Percentiles rank a stretch among this genome's conserved stretches.
phyloP scores from a whole-genome alignment of 2,888 invertebrate genomes.

The Chymomyza amoena region DNA sequence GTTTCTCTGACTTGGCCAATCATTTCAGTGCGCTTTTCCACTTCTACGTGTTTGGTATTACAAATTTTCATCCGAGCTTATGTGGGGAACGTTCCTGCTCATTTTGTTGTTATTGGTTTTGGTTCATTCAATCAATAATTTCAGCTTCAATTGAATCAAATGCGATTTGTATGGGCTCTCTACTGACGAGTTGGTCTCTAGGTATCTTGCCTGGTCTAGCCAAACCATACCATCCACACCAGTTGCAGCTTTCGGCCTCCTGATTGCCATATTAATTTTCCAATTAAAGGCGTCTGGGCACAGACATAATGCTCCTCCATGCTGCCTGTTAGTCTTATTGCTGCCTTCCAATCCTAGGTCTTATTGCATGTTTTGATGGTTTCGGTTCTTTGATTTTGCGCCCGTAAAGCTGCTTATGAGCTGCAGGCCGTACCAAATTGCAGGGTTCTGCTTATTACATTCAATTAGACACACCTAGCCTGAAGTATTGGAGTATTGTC shows the following conservation, averaged over 20 bases:
- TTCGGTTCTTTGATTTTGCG: constrained; percentile 4
- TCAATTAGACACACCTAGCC: not conserved
- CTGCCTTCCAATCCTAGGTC: not conserved
- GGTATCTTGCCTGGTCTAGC: not conserved
- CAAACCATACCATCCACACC: not conserved
- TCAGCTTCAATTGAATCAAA: constrained; percentile 74
- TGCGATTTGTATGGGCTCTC: constrained; percentile 50
- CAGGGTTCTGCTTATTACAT: not conserved
- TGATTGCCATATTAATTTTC: constrained; percentile 54
- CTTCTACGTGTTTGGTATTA: constrained; percentile 69
- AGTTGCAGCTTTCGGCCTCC: not conserved
- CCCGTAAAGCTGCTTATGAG: constrained; percentile 21
- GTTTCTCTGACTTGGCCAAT: constrained; percentile 58
- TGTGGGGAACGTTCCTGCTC: constrained; percentile 58
- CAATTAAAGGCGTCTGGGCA: constrained; percentile 41
- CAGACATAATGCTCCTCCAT: not conserved
- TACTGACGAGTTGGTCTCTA: not conserved
- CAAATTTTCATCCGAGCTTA: constrained; percentile 75
- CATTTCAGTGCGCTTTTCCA: not conserved
- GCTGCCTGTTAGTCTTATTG: constrained; percentile 39
- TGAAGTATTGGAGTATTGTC: not conserved
- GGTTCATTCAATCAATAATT: constrained; percentile 72
- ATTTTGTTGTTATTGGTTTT: constrained; percentile 44
- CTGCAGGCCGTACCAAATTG: not conserved
- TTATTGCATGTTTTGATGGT: not conserved